A percentile compares a stretch with the other conserved stretches of the same genome.
phyloP scores from a whole-genome alignment of 2,113 vertebrate genomes.

The Prionailurus bengalensis region DNA sequence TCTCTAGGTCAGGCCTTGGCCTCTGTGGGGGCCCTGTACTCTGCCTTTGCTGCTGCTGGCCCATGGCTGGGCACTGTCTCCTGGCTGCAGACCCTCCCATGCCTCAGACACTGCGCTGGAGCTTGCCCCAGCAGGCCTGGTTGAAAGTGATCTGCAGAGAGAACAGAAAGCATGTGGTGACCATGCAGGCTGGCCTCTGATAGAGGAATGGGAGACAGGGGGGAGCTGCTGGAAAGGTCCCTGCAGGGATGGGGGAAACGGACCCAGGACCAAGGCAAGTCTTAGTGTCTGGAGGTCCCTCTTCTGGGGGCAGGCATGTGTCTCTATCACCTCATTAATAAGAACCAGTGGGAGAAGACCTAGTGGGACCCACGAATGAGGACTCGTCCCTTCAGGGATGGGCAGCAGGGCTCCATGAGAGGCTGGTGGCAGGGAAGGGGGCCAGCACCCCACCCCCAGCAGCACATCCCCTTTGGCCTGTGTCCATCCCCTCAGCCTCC shows the following conservation, averaged over 20 bases:
- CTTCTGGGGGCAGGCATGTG: neutral
- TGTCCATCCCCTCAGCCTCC: neutral
- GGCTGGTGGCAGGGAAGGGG: neutral
- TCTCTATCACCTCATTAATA: neutral
- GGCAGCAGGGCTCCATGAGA: fast-evolving
- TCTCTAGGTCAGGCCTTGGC: neutral
- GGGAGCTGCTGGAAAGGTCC: neutral
- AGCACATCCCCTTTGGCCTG: neutral
- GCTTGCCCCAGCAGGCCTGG: neutral
- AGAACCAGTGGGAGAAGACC: neutral
- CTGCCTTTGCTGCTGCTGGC: neutral
- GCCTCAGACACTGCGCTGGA: neutral
- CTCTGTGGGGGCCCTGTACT: neutral
- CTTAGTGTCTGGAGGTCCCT: neutral
- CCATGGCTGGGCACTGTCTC: fast-evolving
- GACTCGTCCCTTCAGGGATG: neutral
- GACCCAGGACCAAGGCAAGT: fast-evolving
- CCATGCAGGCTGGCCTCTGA: neutral
- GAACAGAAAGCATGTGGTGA: neutral
- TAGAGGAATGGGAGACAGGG: neutral
- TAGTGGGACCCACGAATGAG: neutral
- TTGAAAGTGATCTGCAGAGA: neutral
- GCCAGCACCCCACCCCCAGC: neutral
- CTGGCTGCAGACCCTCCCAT: neutral
- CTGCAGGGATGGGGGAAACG: neutral